Base-by-base conservation (phyloP, 2,888 invertebrate genomes). In the Hermodice carunculata region DNA sequence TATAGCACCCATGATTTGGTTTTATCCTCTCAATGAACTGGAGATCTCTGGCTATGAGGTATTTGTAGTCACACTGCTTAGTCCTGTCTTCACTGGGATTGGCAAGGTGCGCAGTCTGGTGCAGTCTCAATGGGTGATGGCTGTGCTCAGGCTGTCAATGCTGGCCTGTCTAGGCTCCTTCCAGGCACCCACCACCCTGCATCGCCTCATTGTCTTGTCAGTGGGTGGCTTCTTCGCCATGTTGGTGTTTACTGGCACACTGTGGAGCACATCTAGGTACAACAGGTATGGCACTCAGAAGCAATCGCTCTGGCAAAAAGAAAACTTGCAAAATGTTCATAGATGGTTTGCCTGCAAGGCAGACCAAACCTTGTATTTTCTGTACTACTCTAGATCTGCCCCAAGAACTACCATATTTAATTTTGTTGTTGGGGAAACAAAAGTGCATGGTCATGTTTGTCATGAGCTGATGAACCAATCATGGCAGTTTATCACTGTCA, bases 41-140 rank as follows among this genome's bases (percentile, higher is more conserved):
- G 85, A 85, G 54, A 81, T 86, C 31, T 82, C 86, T 2, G 86
- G 86, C 31, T 86, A 85, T 76, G 86, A 86, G 75, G 79, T 76
- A 1, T 85, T 81, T 74, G 81, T 81, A 32, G 75, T 70, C 0
- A 70, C 79, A 1, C 79, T 83, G 77, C 79, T 86, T 32, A 74
- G 79, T 40, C 85, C 85, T 11, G 46, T 81, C 17, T 43, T 78
- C 34, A 46, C 71, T 31, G 70, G 57, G 4, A 26, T 64, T 8
- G 19, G 52, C 3, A 53, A 34, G 14, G 17, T 74, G 4, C 51
- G 61, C 48, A 60, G 26, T 4, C 51, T 65, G 17, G 26, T 54
- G 69, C 79, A 40, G 63, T 74, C 75, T 11, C 69, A 70, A 59
- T 74, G 76, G 71, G 70, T 76, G 14, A 51, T 79, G 32, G 74